Evolutionary conservation across 1,140 invertebrate genomes (phyloP).

Genomic region (Ridgeia piscesae): DNA sequence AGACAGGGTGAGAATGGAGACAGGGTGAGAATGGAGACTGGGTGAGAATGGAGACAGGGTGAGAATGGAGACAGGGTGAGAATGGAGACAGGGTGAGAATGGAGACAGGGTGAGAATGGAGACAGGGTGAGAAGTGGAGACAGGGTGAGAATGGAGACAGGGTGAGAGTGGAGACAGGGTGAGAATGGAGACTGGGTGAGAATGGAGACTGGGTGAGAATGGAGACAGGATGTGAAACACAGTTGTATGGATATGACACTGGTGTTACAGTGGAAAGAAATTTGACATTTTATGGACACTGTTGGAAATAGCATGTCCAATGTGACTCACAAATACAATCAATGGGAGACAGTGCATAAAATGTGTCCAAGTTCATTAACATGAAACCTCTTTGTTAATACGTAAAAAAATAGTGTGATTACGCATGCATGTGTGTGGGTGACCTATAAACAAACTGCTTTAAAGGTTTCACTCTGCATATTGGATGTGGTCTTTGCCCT

Average conservation of each 20-base stretch:
- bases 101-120: constrained; percentile 66
- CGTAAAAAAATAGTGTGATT: neutral
- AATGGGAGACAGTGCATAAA: neutral
- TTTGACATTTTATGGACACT: neutral
- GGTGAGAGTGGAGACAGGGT: constrained; percentile 90
- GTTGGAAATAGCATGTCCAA: neutral
- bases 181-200: constrained; percentile 85
- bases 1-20: constrained; percentile 90
- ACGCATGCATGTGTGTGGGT: neutral
- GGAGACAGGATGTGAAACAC: too few relatives aligned
- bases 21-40: constrained; percentile 29
- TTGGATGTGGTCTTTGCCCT: too few relatives aligned
- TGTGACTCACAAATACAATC: neutral
- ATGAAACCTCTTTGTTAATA: neutral
- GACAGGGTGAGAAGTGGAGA: neutral
- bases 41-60: constrained; percentile 73
- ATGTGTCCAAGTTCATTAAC: too few relatives aligned
- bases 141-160: too few relatives aligned
- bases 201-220: constrained; percentile 73
- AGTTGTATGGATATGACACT: neutral
- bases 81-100: constrained; percentile 81
- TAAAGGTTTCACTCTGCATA: too few relatives aligned
- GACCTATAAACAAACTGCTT: too few relatives aligned
- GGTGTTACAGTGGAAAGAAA: neutral
- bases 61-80: constrained; percentile 87